Evolutionary conservation across 2,113 vertebrate genomes (phyloP), one percentile per base, ranked within the genome.

Genomic region (Chlorocebus sabaeus): DNA sequence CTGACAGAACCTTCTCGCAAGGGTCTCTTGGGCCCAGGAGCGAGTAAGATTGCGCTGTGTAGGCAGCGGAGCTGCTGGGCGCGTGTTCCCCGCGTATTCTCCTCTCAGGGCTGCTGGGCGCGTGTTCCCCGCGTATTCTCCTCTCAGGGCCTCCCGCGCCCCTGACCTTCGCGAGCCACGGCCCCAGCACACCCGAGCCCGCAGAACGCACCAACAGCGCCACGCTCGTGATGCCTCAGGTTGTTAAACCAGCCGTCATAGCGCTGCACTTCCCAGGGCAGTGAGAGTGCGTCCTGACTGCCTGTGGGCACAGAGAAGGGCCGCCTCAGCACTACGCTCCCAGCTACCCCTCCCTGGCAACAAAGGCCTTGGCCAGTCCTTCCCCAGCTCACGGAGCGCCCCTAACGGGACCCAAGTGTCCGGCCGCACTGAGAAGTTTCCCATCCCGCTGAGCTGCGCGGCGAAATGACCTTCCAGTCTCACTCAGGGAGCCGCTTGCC

Each of bases 201-300:
- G 55, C 50, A 17, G 73, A 61, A 98, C 80, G 96, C 97, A 99
- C 99, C 99, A 4, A 98, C 99, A 0, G 99, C 97, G 22, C 99
- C 99, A 0, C 97, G 98, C 40, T 96, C 96, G 68, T 99, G 99
- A 94, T 99, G 92, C 61, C 99, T 99, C 91, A 99, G 97, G 96
- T 99, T 99, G 99, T 99, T 99, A 98, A 99, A 99, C 99, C 99
- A 99, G 38, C 99, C 99, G 0, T 99, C 99, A 0, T 99, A 99
- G 76, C 99, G 99, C 96, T 99, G 99, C 1, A 99, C 98, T 98
- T 99, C 99, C 99, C 99, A 99, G 48, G 98, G 75, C 90, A 98
- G 90, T 6, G 95, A 32, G 52, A 11, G 97, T 95, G 91, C 93
- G 6, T 98, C 88, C 55, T 98, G 96, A 4, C 98, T 95, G 59